These are phyloP conservation scores for Lasioglossum marginatum DNA, from an alignment of 2,888 invertebrate genomes.

Conservation along the genomic window DNA sequence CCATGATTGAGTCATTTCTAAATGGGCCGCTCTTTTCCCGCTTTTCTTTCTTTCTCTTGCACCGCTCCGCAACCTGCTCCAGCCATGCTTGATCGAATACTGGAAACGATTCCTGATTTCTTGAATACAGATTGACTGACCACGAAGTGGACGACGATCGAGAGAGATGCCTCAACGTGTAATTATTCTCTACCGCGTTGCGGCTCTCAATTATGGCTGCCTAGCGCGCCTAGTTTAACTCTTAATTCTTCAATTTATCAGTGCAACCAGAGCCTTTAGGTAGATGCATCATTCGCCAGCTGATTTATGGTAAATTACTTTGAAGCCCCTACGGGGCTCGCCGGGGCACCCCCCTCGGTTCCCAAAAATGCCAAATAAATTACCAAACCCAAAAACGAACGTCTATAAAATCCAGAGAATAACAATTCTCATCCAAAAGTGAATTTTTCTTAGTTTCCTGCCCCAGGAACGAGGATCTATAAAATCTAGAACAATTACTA, in stretches of 20 bases:
- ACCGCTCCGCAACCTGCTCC: background rate
- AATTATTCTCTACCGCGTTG: background rate
- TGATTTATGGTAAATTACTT: background rate
- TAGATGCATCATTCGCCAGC: background rate
- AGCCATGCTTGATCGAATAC: background rate
- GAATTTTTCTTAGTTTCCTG: background rate
- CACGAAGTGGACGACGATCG: background rate
- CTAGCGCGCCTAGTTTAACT: background rate
- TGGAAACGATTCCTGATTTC: conserved; percentile 13
- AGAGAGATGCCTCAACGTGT: background rate
- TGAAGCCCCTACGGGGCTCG: background rate
- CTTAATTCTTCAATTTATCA: background rate
- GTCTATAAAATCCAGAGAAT: background rate
- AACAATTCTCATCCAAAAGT: background rate
- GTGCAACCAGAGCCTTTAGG: background rate
- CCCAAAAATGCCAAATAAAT: background rate
- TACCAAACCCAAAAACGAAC: too few relatives aligned
- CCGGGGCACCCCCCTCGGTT: too few relatives aligned
- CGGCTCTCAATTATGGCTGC: background rate
- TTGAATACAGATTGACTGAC: background rate
- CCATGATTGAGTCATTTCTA: conserved; percentile 67
- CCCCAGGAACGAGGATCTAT: background rate
- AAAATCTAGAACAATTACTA: background rate
- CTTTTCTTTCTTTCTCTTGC: conserved; percentile 26
- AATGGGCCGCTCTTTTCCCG: conserved; percentile 44